phyloP scores from a whole-genome alignment of 2,888 invertebrate species.

The Campopleginae sp. region DNA sequence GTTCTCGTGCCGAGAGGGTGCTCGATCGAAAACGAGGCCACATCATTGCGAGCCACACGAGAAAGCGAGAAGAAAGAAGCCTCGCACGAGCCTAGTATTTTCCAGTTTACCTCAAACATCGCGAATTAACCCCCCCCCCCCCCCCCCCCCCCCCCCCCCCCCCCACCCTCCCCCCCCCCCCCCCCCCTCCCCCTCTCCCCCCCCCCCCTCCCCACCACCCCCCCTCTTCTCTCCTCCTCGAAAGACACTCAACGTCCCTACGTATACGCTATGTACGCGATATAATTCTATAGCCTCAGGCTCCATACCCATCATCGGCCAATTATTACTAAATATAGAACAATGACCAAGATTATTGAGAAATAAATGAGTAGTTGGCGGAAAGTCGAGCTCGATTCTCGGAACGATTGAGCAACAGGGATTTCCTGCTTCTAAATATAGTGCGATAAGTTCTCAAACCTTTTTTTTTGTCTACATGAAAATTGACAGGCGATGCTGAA shows the following conservation, averaged over 20 bases:
- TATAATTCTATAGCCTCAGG: neutral
- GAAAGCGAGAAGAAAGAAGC: slow-evolving; percentile 29
- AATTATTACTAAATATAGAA: slow-evolving; percentile 5
- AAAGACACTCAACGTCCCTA: slow-evolving; percentile 52
- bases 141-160: too few relatives aligned
- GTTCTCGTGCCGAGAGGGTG: slow-evolving; percentile 65
- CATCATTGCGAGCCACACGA: slow-evolving; percentile 56
- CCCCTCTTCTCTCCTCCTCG: slow-evolving; percentile 52
- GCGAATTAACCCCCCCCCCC: slow-evolving; percentile 24
- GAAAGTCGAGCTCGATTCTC: neutral
- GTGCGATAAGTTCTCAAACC: neutral
- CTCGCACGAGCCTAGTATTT: slow-evolving; percentile 35
- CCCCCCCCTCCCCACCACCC: slow-evolving; percentile 38
- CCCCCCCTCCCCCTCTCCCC: neutral
- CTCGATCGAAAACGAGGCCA: slow-evolving; percentile 67
- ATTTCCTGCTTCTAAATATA: neutral
- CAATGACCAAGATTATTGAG: neutral
- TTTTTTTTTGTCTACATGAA: neutral
- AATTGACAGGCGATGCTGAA: too few relatives aligned
- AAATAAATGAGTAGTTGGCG: neutral
- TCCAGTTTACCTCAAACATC: slow-evolving; percentile 39
- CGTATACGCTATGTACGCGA: neutral
- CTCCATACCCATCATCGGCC: neutral
- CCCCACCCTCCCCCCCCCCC: neutral
- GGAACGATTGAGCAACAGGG: neutral